Conservation (phyloP, 2,113 vertebrate genomes). For the Brienomyrus brachyistius region DNA sequence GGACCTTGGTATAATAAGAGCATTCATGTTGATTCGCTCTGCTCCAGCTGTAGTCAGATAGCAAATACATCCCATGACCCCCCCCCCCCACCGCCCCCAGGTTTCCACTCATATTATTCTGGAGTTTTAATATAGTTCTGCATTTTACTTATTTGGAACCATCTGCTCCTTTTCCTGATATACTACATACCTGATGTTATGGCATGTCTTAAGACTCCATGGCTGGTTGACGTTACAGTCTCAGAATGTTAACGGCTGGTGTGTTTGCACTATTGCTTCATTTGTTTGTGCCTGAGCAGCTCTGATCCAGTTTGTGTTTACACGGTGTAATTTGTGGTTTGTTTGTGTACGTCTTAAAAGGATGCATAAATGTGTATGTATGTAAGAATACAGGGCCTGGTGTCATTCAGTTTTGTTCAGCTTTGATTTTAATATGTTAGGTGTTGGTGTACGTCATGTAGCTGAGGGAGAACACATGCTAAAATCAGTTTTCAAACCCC, state of each 20-base stretch:
- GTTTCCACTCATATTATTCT: background rate
- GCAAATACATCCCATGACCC: background rate
- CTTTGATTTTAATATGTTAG: background rate
- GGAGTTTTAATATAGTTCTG: slow-evolving; percentile 1
- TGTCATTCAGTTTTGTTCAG: background rate
- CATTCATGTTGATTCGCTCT: slow-evolving; percentile 24
- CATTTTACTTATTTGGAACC: background rate
- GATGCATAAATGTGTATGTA: background rate
- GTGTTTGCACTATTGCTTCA: background rate
- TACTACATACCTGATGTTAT: background rate
- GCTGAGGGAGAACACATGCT: slow-evolving; percentile 14
- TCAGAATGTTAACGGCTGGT: background rate
- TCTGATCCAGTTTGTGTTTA: background rate
- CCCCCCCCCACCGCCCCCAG: background rate
- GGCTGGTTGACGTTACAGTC: background rate
- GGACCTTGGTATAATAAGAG: slow-evolving; percentile 21
- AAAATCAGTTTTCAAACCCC: slow-evolving; percentile 10
- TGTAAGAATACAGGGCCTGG: background rate
- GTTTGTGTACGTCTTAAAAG: background rate
- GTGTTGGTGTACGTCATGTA: background rate
- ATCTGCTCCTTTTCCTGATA: background rate
- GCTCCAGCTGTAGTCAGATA: slow-evolving; percentile 19
- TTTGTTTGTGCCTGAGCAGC: slow-evolving; percentile 6
- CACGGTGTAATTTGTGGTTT: background rate
- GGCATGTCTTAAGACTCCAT: background rate